Conservation (phyloP, 2,797 vertebrate species). For the Manis crassicaudata region DNA sequence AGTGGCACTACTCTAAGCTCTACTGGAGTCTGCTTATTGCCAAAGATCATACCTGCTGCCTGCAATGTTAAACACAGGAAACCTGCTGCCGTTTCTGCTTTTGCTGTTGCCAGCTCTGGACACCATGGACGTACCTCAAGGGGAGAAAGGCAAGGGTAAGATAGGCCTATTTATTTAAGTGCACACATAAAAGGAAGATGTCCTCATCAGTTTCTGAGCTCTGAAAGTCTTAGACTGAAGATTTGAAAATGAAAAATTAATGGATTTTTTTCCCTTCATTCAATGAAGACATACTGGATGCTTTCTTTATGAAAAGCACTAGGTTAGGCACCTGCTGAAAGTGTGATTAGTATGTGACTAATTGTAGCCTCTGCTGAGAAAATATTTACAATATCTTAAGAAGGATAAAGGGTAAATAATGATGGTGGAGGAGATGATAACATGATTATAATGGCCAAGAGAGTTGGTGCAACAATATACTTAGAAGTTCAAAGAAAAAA, state of each 20-base stretch:
- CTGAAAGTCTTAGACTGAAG: background rate
- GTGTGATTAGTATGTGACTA: background rate
- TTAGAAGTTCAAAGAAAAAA: background rate
- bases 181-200: background rate
- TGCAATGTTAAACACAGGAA: constrained; percentile 50
- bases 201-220: background rate
- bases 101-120: constrained; percentile 37
- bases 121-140: background rate
- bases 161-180: background rate
- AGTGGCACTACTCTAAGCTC: background rate
- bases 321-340: background rate
- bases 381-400: background rate
- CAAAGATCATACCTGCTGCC: constrained; percentile 71
- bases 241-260: background rate
- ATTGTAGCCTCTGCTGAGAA: background rate
- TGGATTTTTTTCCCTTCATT: background rate
- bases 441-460: background rate
- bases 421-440: background rate
- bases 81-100: constrained; percentile 1
- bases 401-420: background rate
- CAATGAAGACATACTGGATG: background rate
- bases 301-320: background rate
- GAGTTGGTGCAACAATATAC: background rate
- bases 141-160: background rate
- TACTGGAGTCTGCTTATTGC: constrained; percentile 53